Conservation (phyloP, 1,140 invertebrate species). For the Stegodyphus dumicola region DNA sequence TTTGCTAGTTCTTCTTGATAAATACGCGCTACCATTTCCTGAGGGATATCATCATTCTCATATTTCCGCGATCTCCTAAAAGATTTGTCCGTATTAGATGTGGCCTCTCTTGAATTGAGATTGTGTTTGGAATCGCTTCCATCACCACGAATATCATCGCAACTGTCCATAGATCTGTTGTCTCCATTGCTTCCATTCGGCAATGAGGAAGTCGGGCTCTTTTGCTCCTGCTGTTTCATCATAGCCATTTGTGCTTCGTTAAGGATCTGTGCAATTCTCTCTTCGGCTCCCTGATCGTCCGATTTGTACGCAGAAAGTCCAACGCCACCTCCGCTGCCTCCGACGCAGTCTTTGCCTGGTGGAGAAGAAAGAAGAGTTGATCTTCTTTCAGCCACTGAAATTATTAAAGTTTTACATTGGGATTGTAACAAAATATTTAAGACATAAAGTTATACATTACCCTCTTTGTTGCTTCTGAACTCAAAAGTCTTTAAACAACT, state of each 20-base stretch:
- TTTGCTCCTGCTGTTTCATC: conserved; percentile 60
- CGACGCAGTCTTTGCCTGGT: conserved; percentile 64
- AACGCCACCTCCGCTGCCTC: conserved; percentile 67
- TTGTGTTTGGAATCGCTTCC: conserved; percentile 23
- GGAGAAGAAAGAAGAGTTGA: conserved; percentile 60
- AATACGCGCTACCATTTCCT: conserved; percentile 95
- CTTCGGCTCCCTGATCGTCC: conserved; percentile 86
- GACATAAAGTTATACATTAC: neutral
- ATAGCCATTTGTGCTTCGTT: conserved; percentile 79
- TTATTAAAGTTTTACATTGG: conserved; percentile 3
- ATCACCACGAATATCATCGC: conserved; percentile 22
- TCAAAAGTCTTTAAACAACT: too few species aligned
- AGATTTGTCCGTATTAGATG: conserved; percentile 11
- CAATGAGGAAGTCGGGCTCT: conserved; percentile 9
- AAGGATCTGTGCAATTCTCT: conserved; percentile 92
- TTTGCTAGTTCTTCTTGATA: conserved; percentile 97
- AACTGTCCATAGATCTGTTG: conserved; percentile 25
- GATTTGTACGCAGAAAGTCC: conserved; percentile 77
- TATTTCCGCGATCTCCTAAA: conserved; percentile 69
- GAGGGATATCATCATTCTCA: conserved; percentile 90
- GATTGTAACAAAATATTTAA: neutral
- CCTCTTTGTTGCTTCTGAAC: too few species aligned
- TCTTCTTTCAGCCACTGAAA: conserved; percentile 58
- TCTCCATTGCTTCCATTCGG: conserved; percentile 38
- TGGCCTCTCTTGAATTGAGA: conserved; percentile 22